phyloP scores from a whole-genome alignment of 2,797 vertebrate species.

The Sylvilagus floridanus region DNA sequence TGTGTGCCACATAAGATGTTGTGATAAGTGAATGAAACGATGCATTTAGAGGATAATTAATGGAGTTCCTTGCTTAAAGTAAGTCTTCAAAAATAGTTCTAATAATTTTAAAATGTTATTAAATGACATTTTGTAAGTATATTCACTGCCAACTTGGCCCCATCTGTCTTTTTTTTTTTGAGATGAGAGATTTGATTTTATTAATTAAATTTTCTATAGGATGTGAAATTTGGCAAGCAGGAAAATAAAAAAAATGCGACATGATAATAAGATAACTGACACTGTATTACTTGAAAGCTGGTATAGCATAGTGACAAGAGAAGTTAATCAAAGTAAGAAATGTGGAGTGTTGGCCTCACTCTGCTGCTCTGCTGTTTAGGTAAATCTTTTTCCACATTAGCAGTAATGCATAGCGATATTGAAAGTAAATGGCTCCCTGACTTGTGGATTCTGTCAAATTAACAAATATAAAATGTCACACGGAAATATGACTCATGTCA shows the following conservation, averaged over 20 bases:
- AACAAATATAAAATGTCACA: background rate
- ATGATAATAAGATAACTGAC: background rate
- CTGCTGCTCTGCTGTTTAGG: background rate
- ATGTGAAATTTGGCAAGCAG: conserved; percentile 1
- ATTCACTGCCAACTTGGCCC: background rate
- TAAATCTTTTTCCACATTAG: background rate
- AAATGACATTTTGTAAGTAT: conserved; percentile 2
- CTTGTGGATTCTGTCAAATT: conserved; percentile 8
- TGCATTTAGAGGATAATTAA: background rate
- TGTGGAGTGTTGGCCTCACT: background rate
- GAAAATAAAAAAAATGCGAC: conserved; percentile 25
- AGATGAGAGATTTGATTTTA: conserved; percentile 21
- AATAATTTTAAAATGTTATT: background rate
- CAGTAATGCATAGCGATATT: background rate
- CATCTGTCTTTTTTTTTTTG: background rate
- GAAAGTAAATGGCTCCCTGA: background rate
- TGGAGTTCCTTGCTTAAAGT: background rate
- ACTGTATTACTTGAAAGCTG: conserved; percentile 15
- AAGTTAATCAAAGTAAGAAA: background rate
- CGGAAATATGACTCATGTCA: background rate
- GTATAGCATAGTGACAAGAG: background rate
- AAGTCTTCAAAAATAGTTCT: conserved; percentile 18
- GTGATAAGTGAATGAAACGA: conserved; percentile 2
- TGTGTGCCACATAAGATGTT: background rate
- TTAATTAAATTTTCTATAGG: conserved; percentile 23